A percentile compares a stretch with the other conserved stretches of the same genome.
Evolutionary conservation across 2,888 invertebrate species (phyloP).

Genomic region (Liopterus haemorrhoidalis): DNA sequence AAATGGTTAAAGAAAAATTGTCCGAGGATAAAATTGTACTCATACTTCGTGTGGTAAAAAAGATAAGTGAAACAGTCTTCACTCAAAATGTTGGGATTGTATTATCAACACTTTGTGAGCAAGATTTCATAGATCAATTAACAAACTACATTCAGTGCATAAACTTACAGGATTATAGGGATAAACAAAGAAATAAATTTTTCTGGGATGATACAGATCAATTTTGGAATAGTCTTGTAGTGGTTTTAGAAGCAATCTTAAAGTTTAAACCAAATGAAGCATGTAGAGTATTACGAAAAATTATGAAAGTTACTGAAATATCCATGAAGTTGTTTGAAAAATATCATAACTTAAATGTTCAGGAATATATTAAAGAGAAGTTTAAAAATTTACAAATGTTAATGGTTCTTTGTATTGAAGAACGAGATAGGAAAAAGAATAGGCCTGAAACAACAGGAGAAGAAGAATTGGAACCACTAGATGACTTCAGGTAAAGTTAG

Average conservation of each 20-base stretch:
- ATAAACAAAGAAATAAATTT: conserved; percentile 27
- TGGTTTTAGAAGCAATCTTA: conserved; percentile 41
- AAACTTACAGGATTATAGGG: conserved; percentile 21
- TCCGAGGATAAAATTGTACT: conserved; percentile 49
- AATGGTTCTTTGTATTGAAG: conserved; percentile 42
- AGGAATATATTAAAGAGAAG: conserved; percentile 44
- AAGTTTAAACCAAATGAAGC: conserved; percentile 38
- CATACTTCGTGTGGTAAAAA: conserved; percentile 46
- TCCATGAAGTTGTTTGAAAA: conserved; percentile 32
- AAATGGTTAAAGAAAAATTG: conserved; percentile 45
- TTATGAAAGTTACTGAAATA: conserved; percentile 33
- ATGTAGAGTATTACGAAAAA: conserved; percentile 35
- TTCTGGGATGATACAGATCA: conserved; percentile 32
- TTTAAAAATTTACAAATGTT: conserved; percentile 43
- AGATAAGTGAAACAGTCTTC: conserved; percentile 42
- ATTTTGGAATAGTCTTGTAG: conserved; percentile 34
- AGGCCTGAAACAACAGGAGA: too few species aligned
- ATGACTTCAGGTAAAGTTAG: too few species aligned
- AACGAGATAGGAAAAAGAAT: conserved; percentile 34
- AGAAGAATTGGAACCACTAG: conserved; percentile 46
- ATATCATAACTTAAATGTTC: conserved; percentile 24
- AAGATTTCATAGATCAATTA: conserved; percentile 31
- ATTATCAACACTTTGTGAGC: conserved; percentile 27
- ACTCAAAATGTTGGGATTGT: conserved; percentile 28
- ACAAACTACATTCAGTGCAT: conserved; percentile 30